Base-by-base conservation (phyloP, 2,888 invertebrate genomes). In the Caradrina kadenii region DNA sequence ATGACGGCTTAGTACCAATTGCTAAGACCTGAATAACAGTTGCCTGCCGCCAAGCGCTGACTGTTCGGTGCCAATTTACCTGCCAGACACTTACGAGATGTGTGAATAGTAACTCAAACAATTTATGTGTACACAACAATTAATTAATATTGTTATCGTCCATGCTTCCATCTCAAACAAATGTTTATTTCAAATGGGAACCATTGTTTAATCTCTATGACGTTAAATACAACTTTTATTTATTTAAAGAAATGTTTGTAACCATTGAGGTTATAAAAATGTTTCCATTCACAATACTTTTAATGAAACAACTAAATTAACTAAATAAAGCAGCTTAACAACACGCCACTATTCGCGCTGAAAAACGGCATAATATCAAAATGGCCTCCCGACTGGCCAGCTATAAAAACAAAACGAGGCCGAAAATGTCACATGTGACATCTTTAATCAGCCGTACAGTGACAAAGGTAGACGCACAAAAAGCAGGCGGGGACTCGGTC, bases 391-490 rank as follows among this genome's bases (percentile, higher is more conserved):
- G 1, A 17, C 48, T 15, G 50, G 39, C 35, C 53, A 48, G 42
- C 22, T 61, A 76, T 56, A 66, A 70, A 70, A 68, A 79, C 48
- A 70, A 73, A 77, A 71, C 55, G 69, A 52, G 50, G 39, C 65
- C 63, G 67, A 75, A 72, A 73, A 48, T 66, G 71, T 73, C 64
- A 66, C 66, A 63, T 63, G 61, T 73, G 73, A 69, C 76, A 65
- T 72, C 70, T 70, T 65, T 75, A 80, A 69, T 81, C 76, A 72
- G 74, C 82, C 82, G 86, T 81, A 80, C 67, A 45, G 21, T 82
- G 73, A 81, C 77, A 74, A 75, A 84, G 84, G 82, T 85, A 83
- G 81, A 74, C 80, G 76, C 66, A 74, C 79, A 81, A 86, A 86
- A 85, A 84, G 79, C 85, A 71, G 68, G 55, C 35, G 21, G 35